A percentile compares a stretch with the other conserved stretches of the same genome.
Evolutionary conservation across 2,113 vertebrate genomes (phyloP).

Genomic region (Hippocampus comes): DNA sequence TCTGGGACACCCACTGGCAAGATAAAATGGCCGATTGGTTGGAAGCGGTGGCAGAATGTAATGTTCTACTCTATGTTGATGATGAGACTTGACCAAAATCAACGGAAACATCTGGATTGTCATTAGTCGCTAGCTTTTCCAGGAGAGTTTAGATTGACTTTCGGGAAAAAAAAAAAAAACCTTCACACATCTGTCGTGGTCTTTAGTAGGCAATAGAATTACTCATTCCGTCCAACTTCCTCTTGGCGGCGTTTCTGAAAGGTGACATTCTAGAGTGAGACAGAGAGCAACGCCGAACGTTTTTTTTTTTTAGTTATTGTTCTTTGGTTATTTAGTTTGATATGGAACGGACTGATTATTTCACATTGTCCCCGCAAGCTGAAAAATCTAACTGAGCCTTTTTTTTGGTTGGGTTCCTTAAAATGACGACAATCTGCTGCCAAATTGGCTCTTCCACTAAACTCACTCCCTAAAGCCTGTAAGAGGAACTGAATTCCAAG

Average conservation of each 20-base stretch:
- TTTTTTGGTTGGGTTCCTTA: slow-evolving; percentile 15
- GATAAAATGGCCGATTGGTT: not conserved
- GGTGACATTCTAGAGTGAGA: slow-evolving; percentile 26
- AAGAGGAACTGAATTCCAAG: slow-evolving; percentile 2
- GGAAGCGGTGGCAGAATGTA: not conserved
- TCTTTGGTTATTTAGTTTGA: slow-evolving; percentile 24
- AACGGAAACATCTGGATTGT: slow-evolving; percentile 33
- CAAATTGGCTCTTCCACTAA: slow-evolving; percentile 39
- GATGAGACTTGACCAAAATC: not conserved
- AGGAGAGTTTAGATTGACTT: slow-evolving; percentile 15
- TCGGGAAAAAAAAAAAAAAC: slow-evolving; percentile 6
- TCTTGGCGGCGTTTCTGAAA: slow-evolving; percentile 27
- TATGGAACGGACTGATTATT: not conserved
- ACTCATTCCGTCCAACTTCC: slow-evolving; percentile 24
- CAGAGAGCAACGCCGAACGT: not conserved
- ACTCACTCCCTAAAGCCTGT: slow-evolving; percentile 28
- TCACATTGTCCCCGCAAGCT: slow-evolving; percentile 20
- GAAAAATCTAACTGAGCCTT: slow-evolving; percentile 19
- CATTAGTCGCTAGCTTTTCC: slow-evolving; percentile 8
- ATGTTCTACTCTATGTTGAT: not conserved
- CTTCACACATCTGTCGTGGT: slow-evolving; percentile 12
- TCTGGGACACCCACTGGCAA: too few species aligned
- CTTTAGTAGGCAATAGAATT: slow-evolving; percentile 27
- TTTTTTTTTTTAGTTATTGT: too few species aligned
- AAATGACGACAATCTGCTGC: slow-evolving; percentile 25